phyloP scores from a whole-genome alignment of 2,797 vertebrate species.

The Cottoperca gobio region DNA sequence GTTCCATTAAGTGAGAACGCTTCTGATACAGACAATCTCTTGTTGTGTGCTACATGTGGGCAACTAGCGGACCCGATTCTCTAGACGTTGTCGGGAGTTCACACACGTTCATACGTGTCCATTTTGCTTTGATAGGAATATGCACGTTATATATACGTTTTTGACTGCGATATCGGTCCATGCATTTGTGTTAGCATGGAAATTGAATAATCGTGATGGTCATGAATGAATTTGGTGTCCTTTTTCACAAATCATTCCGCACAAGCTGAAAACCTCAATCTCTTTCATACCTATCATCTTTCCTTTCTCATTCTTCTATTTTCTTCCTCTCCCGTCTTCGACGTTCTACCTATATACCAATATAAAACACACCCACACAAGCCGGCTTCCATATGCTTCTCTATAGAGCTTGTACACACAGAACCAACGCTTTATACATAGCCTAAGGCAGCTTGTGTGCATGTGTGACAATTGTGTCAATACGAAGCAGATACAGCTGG shows the following conservation, averaged over 20 bases:
- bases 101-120: neutral
- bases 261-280: neutral
- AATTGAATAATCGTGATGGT: constrained; percentile 7
- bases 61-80: neutral
- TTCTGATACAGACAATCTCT: neutral
- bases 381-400: constrained; percentile 49
- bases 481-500: constrained; percentile 57
- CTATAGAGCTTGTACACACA: constrained; percentile 29
- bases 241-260: neutral
- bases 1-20: neutral
- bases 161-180: neutral
- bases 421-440: constrained; percentile 13
- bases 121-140: neutral
- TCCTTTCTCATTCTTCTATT: neutral
- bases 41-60: neutral
- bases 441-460: constrained; percentile 35
- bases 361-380: constrained; percentile 50
- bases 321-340: constrained; percentile 8
- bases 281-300: constrained; percentile 11
- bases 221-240: neutral
- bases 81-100: too few relatives aligned
- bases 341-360: constrained; percentile 52
- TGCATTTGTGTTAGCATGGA: neutral
- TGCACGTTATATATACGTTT: neutral
- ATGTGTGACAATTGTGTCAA: constrained; percentile 66